Evolutionary conservation across 2,888 invertebrate genomes (phyloP).

Genomic region (Parasteatoda lunata): DNA sequence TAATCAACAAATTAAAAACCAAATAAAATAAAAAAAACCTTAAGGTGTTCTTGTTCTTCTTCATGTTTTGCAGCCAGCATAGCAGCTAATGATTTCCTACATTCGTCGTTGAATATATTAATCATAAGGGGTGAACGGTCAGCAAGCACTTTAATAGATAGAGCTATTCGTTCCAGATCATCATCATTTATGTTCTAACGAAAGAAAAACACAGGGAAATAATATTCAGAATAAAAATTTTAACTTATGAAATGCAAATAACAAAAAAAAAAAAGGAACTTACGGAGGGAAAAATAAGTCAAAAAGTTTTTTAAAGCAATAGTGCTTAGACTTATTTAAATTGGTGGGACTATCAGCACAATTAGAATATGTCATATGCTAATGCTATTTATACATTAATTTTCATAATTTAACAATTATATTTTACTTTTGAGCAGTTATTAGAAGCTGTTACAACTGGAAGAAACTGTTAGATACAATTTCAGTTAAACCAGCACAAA

Average conservation of each 20-base stretch:
- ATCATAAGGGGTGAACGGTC: slow-evolving; percentile 81
- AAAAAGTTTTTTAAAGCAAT: no score
- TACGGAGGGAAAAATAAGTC: no score
- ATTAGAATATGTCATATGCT: no score
- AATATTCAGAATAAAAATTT: not conserved
- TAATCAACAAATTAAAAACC: no score
- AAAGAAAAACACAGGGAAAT: not conserved
- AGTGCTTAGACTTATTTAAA: no score
- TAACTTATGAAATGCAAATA: slow-evolving; percentile 1
- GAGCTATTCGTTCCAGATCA: slow-evolving; percentile 89
- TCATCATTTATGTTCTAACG: slow-evolving; percentile 91
- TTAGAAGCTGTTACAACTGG: no score
- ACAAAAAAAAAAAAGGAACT: not conserved
- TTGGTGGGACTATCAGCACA: no score
- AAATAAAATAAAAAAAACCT: slow-evolving; percentile 11
- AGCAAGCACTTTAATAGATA: slow-evolving; percentile 78
- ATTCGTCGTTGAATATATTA: slow-evolving; percentile 83
- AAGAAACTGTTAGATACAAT: no score
- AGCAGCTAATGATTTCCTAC: slow-evolving; percentile 84
- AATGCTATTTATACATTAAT: no score
- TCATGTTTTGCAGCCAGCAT: slow-evolving; percentile 88
- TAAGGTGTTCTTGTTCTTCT: slow-evolving; percentile 77
- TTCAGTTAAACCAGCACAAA: no score
- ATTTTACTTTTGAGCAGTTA: no score
- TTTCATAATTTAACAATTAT: no score